Percentiles rank a stretch among this genome's conserved stretches.
phyloP scores from a whole-genome alignment of 2,888 invertebrate genomes.

The Siphlonurus alternatus region DNA sequence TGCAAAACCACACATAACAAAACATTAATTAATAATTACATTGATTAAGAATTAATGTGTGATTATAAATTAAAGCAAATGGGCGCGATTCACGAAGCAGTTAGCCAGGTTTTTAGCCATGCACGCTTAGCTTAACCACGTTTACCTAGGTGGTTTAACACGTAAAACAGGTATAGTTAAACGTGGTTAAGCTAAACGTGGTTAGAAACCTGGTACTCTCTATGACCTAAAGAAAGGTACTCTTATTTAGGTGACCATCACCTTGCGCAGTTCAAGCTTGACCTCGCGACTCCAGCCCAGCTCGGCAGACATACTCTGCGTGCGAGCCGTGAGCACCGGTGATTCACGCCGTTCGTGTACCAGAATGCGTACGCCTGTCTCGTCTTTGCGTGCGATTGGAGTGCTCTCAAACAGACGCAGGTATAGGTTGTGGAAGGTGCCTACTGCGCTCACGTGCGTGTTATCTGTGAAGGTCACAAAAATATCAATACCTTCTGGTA shows the following conservation, averaged over 20 bases:
- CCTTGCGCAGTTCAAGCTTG: conserved; percentile 15
- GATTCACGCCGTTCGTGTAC: conserved; percentile 15
- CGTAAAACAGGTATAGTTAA: no score
- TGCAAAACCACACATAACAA: not conserved
- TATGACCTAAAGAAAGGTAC: no score
- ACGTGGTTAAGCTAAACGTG: no score
- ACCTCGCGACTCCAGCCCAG: conserved; percentile 16
- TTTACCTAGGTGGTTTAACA: no score
- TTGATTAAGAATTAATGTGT: no score
- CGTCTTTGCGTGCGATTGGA: conserved; percentile 10
- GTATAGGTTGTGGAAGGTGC: conserved; percentile 17
- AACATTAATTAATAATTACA: not conserved
- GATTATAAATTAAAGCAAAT: no score
- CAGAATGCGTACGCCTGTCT: conserved; percentile 15
- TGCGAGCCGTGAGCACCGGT: conserved; percentile 14
- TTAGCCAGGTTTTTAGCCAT: no score
- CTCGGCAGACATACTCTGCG: conserved; percentile 15
- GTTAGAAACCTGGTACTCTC: no score
- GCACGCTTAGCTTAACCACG: no score
- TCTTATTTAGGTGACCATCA: no score
- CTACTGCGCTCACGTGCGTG: conserved; percentile 12
- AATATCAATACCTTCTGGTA: not conserved
- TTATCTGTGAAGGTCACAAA: conserved; percentile 10
- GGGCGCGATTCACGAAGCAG: no score
- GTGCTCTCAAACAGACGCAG: conserved; percentile 14